Evolutionary conservation across 2,113 vertebrate genomes (phyloP).

Genomic region (Oreotrochilus melanogaster): DNA sequence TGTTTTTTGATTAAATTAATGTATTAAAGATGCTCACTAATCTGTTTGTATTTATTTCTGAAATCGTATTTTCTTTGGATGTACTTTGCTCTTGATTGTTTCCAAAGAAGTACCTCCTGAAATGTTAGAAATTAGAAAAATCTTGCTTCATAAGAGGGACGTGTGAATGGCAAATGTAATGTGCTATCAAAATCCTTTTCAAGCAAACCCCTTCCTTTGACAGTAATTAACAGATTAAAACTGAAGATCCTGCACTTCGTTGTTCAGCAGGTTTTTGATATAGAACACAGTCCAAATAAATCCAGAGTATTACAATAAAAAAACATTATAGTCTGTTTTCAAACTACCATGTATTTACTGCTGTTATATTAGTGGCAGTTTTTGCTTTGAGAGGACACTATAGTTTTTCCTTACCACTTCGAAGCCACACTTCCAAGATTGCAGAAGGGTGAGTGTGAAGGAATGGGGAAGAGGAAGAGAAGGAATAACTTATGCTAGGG

Average conservation of each 20-base stretch:
- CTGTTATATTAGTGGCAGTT: neutral
- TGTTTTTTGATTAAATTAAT: neutral
- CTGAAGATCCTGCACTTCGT: neutral
- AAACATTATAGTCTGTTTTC: neutral
- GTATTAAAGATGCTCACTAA: neutral
- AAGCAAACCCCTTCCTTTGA: neutral
- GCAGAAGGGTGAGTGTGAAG: accelerated
- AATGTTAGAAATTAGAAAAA: slow-evolving; percentile 7
- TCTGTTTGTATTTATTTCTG: slow-evolving; percentile 8
- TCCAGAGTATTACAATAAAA: neutral
- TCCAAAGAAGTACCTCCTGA: neutral
- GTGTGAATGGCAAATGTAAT: neutral
- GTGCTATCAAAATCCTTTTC: neutral
- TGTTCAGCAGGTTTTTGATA: neutral
- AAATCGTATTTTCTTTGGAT: neutral
- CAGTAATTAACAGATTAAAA: neutral
- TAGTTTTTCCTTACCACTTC: neutral
- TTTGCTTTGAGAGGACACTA: neutral
- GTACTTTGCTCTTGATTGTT: neutral
- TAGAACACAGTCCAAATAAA: neutral
- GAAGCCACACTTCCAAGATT: neutral
- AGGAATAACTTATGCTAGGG: neutral
- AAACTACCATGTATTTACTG: neutral
- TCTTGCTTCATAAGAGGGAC: neutral
- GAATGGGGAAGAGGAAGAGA: neutral